phyloP scores from a whole-genome alignment of 2,888 invertebrate species.

The Allacma fusca region DNA sequence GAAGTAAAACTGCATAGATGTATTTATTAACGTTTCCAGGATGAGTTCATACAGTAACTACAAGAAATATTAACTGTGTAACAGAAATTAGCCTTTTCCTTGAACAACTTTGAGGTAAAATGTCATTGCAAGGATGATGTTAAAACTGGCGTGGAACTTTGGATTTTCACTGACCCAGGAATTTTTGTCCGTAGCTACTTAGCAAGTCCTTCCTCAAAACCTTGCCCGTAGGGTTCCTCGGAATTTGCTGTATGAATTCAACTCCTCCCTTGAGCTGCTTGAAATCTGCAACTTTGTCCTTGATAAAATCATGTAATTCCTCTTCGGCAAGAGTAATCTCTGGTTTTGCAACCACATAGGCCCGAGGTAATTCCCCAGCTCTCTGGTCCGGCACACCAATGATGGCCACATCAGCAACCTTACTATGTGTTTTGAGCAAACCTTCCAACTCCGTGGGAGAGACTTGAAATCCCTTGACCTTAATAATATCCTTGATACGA shows the following conservation, averaged over 20 bases:
- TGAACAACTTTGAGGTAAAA: too few species aligned
- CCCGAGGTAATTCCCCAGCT: not conserved
- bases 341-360: not conserved
- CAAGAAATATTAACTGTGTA: too few species aligned
- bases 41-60: too few species aligned
- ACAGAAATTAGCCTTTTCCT: too few species aligned
- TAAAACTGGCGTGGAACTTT: too few species aligned
- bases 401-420: not conserved
- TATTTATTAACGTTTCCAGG: too few species aligned
- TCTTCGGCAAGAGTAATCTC: not conserved
- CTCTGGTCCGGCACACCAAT: not conserved
- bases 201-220: not conserved
- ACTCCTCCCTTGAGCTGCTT: not conserved
- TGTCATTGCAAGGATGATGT: too few species aligned
- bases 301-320: not conserved
- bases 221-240: constrained; percentile 17
- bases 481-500: constrained; percentile 18
- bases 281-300: not conserved
- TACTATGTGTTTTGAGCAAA: not conserved
- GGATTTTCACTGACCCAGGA: too few species aligned
- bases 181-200: not conserved
- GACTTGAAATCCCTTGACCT: constrained; percentile 29
- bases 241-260: constrained; percentile 8
- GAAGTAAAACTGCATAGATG: too few species aligned
- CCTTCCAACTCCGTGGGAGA: constrained; percentile 2